A percentile compares a stretch with the other conserved stretches of the same genome.
Evolutionary conservation across 2,113 vertebrate species (phyloP).

Genomic region (Synchiropus splendidus): DNA sequence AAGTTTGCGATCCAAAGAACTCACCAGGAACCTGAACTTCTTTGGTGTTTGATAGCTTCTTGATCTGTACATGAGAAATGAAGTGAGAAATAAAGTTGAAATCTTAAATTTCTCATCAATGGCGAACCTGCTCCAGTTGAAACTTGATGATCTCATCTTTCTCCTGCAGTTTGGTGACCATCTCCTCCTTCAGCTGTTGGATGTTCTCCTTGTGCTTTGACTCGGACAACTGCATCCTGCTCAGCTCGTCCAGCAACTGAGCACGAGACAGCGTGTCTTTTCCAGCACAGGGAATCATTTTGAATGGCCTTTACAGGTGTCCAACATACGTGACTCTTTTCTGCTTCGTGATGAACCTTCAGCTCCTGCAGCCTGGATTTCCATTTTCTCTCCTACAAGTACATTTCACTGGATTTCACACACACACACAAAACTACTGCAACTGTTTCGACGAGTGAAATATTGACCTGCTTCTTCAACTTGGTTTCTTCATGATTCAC

Average conservation of each 20-base stretch:
- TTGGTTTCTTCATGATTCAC: slow-evolving; percentile 10
- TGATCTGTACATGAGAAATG: slow-evolving; percentile 65
- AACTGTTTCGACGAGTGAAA: neutral
- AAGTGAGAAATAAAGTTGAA: no score
- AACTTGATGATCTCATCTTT: slow-evolving; percentile 69
- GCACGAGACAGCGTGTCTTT: no score
- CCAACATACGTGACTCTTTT: slow-evolving; percentile 70
- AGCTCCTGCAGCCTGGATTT: slow-evolving; percentile 65
- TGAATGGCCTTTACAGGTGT: no score
- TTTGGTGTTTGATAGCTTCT: slow-evolving; percentile 54
- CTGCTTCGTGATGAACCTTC: slow-evolving; percentile 67
- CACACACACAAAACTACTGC: no score
- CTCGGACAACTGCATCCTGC: slow-evolving; percentile 57
- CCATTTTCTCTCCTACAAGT: slow-evolving; percentile 77
- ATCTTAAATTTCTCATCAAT: no score
- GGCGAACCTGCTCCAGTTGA: slow-evolving; percentile 76
- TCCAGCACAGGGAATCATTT: neutral
- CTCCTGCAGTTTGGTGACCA: slow-evolving; percentile 71
- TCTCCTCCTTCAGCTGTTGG: slow-evolving; percentile 69
- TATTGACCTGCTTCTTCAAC: slow-evolving; percentile 26
- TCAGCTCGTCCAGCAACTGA: slow-evolving; percentile 73
- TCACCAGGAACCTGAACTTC: slow-evolving; percentile 67
- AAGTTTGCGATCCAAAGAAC: no score
- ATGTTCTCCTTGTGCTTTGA: slow-evolving; percentile 62
- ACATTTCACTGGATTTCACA: neutral